phyloP scores from a whole-genome alignment of 2,797 vertebrate species.

The Pterois miles region DNA sequence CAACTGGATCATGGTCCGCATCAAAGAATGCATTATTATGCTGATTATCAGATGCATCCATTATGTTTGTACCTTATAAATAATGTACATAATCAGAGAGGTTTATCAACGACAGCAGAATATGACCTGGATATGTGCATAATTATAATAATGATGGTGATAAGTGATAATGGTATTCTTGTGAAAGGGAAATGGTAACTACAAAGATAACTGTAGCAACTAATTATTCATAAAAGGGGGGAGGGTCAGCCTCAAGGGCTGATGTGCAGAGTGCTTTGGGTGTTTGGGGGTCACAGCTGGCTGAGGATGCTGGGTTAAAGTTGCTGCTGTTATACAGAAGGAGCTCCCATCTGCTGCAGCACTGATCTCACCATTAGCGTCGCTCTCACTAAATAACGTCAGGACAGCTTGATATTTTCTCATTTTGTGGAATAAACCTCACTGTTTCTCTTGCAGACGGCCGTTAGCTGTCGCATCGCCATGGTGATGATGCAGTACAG shows the following conservation, averaged over 20 bases:
- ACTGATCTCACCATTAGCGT: not conserved
- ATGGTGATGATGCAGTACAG: conserved; percentile 95
- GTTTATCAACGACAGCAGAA: not conserved
- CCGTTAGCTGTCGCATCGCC: conserved; percentile 87
- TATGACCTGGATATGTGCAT: not conserved
- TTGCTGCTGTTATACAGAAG: conserved; percentile 7
- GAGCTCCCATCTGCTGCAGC: conserved; percentile 34
- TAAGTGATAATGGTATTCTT: not conserved
- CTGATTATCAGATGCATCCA: not conserved
- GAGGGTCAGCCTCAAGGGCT: not conserved
- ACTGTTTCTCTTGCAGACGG: conserved; percentile 78
- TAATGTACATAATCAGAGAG: not conserved
- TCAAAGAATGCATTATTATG: not conserved
- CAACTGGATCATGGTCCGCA: not conserved
- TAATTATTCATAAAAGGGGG: not conserved
- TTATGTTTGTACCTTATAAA: not conserved
- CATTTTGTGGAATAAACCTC: not conserved
- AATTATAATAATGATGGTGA: too few species aligned
- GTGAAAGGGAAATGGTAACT: not conserved
- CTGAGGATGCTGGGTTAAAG: not conserved
- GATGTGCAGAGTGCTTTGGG: not conserved
- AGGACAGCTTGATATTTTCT: not conserved
- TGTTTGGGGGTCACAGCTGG: conserved; percentile 26
- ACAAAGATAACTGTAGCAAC: not conserved
- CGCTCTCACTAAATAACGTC: not conserved